Evolutionary conservation across 2,797 vertebrate genomes (phyloP), one percentile per base, ranked within the genome.

Genomic region (Crocidura indochinensis): DNA sequence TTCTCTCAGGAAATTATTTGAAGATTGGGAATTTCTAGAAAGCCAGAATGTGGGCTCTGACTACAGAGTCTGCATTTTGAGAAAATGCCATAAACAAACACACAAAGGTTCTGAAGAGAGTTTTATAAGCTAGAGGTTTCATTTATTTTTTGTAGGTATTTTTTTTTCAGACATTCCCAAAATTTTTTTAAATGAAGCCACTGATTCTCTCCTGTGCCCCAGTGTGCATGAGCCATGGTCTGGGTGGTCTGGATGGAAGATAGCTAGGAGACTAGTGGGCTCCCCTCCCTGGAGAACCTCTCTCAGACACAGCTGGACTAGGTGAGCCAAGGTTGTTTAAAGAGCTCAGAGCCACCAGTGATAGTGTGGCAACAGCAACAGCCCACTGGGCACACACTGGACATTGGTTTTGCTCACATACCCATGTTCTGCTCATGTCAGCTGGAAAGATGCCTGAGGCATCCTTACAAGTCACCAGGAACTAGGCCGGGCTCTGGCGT

Each of bases 111-210:
- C 96, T n/a, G n/a, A n/a, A 97, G 96, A 97, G 97, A 97, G 97
- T 97, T 98, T 95, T 95, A 51, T 92, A 95, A n/a, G n/a, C n/a
- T n/a, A n/a, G n/a, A n/a, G n/a, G 92, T 92, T 98, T 98, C n/a
- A n/a, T n/a, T n/a, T n/a, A n/a, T n/a, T n/a, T n/a, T 98, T 98
- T 98, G 97, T 97, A 87, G 96, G 91, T 95, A 87, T 87, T 93
- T 92, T 94, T 97, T 97, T 56, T 20, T 56, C n/a, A n/a, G n/a
- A n/a, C n/a, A 96, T 97, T 98, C 94, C 96, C 53, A 56, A 56
- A 96, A 96, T 94, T 96, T 95, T 97, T 97, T 98, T 97, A 97
- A 97, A 85, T 94, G 93, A 97, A 97, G 88, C 95, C 95, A 95
- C 27, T 84, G 94, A 56, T 84, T 96, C 96, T 92, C n/a, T n/a